Evolutionary conservation across 64 coral and sea anemone genomes (phyloP).

Genomic region (Cladopsammia gracilis): DNA sequence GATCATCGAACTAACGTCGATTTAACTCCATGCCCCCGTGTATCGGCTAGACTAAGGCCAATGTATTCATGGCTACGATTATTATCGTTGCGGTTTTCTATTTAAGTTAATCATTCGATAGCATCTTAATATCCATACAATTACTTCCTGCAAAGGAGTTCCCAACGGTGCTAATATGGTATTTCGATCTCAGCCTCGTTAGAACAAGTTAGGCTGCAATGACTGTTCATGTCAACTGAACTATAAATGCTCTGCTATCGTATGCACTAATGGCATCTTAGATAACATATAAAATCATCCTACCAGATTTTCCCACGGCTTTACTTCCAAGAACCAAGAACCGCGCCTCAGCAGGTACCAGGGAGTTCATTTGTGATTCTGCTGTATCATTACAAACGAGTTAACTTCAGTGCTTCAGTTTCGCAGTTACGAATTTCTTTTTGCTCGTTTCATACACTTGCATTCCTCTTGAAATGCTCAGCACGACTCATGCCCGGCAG

Average conservation of each 20-base stretch:
- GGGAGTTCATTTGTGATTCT: slow-evolving; percentile 25
- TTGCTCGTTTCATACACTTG: background rate
- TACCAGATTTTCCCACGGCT: slow-evolving; percentile 89
- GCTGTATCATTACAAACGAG: background rate
- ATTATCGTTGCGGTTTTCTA: no score
- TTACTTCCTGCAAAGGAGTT: no score
- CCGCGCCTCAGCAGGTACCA: slow-evolving; percentile 65
- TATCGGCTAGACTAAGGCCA: no score
- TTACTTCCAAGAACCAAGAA: slow-evolving; percentile 86
- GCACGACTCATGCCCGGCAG: background rate
- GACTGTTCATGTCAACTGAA: no score
- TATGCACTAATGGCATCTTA: background rate
- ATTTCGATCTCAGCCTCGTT: no score
- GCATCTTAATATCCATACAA: no score
- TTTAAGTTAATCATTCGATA: no score
- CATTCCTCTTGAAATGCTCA: slow-evolving; percentile 11
- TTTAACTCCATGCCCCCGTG: no score
- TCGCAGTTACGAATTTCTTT: background rate
- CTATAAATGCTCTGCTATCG: background rate
- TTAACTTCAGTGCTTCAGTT: background rate
- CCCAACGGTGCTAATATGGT: no score
- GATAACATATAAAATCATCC: background rate
- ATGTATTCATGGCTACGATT: no score
- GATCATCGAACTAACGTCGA: no score
- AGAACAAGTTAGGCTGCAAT: background rate